Conservation (phyloP, 2,888 invertebrate genomes). For the Drosophila melanosoma region DNA sequence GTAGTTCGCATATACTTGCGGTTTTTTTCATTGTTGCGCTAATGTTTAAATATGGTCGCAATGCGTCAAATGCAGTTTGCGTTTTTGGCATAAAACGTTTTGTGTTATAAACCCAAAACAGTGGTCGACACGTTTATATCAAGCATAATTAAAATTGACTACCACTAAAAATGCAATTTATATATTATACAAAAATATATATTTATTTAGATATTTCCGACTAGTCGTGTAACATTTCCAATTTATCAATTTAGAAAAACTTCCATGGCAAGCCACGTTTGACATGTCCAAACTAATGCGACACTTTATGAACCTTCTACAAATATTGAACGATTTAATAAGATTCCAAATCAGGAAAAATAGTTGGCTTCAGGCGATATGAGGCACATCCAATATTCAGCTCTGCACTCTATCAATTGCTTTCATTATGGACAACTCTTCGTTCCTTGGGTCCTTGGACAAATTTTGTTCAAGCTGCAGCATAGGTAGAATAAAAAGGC, state of each 20-base stretch:
- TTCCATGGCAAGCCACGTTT: background rate
- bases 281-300: background rate
- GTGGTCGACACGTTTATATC: conserved; percentile 55
- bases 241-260: conserved; percentile 2
- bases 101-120: conserved; percentile 38
- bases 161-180: conserved; percentile 13
- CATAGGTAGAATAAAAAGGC: conserved; percentile 29
- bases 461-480: conserved; percentile 27
- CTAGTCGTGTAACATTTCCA: background rate
- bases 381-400: background rate
- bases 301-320: background rate
- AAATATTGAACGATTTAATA: background rate
- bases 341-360: background rate
- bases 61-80: conserved; percentile 45
- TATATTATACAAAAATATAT: background rate
- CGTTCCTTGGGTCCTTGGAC: background rate
- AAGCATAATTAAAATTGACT: conserved; percentile 64
- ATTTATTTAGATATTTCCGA: conserved; percentile 47
- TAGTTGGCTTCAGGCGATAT: background rate
- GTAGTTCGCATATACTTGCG: conserved; percentile 36
- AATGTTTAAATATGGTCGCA: conserved; percentile 50
- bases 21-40: conserved; percentile 44
- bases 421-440: conserved; percentile 5
- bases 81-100: conserved; percentile 34
- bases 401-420: conserved; percentile 10